Conservation (phyloP, 2,888 invertebrate species). For the Netelia melanura region DNA sequence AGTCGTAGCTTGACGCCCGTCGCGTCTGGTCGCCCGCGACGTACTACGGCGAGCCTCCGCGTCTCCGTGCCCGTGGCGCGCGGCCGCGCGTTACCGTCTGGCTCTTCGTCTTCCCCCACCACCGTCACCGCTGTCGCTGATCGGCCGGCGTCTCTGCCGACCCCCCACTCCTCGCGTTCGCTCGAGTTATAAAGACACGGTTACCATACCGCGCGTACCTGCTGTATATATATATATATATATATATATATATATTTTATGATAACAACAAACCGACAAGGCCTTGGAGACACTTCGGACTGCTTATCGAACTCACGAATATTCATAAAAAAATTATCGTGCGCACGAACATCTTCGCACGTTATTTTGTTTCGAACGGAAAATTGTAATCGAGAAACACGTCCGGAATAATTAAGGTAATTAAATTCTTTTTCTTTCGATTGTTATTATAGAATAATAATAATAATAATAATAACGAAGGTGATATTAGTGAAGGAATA, state of each 20-base stretch:
- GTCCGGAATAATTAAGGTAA: background rate
- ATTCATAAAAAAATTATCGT: too few relatives aligned
- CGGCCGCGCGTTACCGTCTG: slow-evolving; percentile 23
- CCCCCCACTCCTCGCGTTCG: slow-evolving; percentile 8
- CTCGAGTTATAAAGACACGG: too few relatives aligned
- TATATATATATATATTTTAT: background rate
- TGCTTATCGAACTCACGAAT: too few relatives aligned
- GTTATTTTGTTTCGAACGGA: background rate
- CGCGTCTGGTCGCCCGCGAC: slow-evolving; percentile 66
- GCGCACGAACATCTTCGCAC: too few relatives aligned
- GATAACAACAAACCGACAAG: too few relatives aligned
- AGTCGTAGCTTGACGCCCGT: slow-evolving; percentile 70
- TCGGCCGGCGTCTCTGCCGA: slow-evolving; percentile 37
- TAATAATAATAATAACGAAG: too few relatives aligned
- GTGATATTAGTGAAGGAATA: background rate
- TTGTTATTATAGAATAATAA: background rate
- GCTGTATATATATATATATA: background rate
- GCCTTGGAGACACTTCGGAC: too few relatives aligned
- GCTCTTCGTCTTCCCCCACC: slow-evolving; percentile 20
- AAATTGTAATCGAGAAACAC: too few relatives aligned
- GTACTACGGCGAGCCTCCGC: slow-evolving; percentile 28
- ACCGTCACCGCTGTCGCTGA: background rate
- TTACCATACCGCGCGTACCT: too few relatives aligned
- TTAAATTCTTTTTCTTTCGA: background rate
- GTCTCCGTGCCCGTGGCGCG: slow-evolving; percentile 21